Evolutionary conservation across 2,113 vertebrate species (phyloP), one percentile per base, ranked within the genome.

Genomic region (Silurus meridionalis): DNA sequence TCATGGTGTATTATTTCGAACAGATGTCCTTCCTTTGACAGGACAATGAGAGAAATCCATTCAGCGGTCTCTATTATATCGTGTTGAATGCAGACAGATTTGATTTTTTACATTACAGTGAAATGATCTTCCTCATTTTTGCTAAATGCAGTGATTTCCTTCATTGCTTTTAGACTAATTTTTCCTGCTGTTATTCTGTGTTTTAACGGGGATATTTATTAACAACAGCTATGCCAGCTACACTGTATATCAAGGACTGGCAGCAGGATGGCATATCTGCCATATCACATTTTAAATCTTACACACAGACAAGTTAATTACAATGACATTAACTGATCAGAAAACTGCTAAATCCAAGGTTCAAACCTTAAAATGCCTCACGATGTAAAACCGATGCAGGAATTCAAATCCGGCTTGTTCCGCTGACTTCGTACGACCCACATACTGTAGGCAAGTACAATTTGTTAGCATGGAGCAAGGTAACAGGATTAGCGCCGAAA

Each of bases 401-500:
- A 9, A 50, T 5, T 55, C 11, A 19, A 85, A 66, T 79, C 82
- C 53, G 17, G 5, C 19, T 19, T 2, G 52, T 57, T 60, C 17
- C 2, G 6, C 58, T 15, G 48, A 21, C 74, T 66, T 46, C 77
- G 14, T 66, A 63, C 8, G 61, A 63, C 19, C 28, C 8, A 4
- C 50, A 57, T 66, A 37, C 37, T 37, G 37, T 37, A 37, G 9
- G 25, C 67, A 72, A 72, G 72, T 23, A 25, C 72, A 53, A 53
- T 85, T 78, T 85, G 83, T 66, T 78, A 78, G 72, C 74, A 13
- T 37, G 23, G n/a, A 46, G 60, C 55, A 50, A 21, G 6, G 11
- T 85, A 85, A 85, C 74, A 46, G 74, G 83, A 85, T 85, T 85
- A 85, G 11, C 3, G 25, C 50, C 5, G 2, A 78, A 66, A 37